Base-by-base conservation (phyloP, 2,113 vertebrate species). In the Malurus cyaneus region DNA sequence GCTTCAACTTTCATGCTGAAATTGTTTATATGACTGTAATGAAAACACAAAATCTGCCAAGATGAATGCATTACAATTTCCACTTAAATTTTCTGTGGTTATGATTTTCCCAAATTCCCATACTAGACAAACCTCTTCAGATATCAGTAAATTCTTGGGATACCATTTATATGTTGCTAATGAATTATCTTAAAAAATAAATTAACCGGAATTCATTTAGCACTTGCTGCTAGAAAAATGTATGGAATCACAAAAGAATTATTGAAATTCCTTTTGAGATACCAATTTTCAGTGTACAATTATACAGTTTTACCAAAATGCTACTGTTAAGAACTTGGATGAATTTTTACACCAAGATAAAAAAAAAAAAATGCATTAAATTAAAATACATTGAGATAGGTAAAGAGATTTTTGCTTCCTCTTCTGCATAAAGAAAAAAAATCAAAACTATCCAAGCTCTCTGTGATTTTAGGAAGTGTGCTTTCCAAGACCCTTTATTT, bases 301-400 rank as follows among this genome's bases (percentile, higher is more conserved):
- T 49, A 69, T 2, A 56, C 3, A 60, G 25, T 64, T 89, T 93
- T 79, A 71, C 14, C 50, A 76, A 89, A 93, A 60, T 91, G 46
- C 5, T 73, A 24, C 7, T 41, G 12, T 28, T 78, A 36, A 16
- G 4, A n/a, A 21, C 62, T 88, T 76, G 61, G 1, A 29, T 41
- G n/a, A 79, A 71, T 39, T 93, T 92, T 89, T 76, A 66, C 69
- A 57, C 11, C n/a, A n/a, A n/a, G n/a, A n/a, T n/a, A n/a, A n/a
- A n/a, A n/a, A n/a, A 77, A 67, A 80, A 94, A 85, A 72, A 6
- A 1, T 64, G 50, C 1, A 61, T 36, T 91, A 62, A 79, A 78
- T 70, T 50, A 4, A 80, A 60, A 76, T 64, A 2, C 15, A 6
- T 32, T 86, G 36, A 82, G 80, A 86, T 59, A 80, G 25, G 47